phyloP scores from a whole-genome alignment of 2,797 vertebrate species.

The Aphelocoma californica region DNA sequence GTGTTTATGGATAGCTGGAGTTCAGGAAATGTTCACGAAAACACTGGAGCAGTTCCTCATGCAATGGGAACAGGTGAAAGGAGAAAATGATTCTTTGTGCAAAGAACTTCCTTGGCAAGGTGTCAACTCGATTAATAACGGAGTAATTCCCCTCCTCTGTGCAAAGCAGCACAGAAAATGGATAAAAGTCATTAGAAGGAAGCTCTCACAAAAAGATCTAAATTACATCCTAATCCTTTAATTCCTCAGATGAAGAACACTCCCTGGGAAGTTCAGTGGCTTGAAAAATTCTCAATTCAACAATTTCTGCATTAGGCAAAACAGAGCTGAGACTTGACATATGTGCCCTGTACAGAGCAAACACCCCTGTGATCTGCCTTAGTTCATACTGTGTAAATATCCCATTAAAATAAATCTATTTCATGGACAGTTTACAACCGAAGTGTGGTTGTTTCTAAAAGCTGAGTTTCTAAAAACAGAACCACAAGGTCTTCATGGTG shows the following conservation, averaged over 20 bases:
- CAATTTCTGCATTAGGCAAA: not conserved
- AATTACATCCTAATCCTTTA: slow-evolving; percentile 37
- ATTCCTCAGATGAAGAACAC: slow-evolving; percentile 23
- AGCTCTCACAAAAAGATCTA: not conserved
- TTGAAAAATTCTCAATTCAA: not conserved
- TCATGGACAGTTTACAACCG: not conserved
- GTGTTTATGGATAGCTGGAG: fast-evolving
- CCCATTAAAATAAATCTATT: not conserved
- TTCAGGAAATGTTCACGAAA: not conserved
- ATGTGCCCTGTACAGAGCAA: not conserved
- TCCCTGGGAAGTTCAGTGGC: not conserved
- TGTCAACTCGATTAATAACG: not conserved
- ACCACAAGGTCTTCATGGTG: not conserved
- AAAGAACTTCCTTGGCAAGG: not conserved
- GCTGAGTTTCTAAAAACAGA: not conserved
- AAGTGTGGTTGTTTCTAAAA: not conserved
- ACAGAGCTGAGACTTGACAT: not conserved
- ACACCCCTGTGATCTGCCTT: not conserved
- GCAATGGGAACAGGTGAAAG: not conserved
- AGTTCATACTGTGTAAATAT: not conserved
- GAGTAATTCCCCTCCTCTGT: not conserved
- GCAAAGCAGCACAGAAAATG: not conserved
- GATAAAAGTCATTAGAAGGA: not conserved
- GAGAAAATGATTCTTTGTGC: not conserved
- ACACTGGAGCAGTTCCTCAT: not conserved